Conservation (phyloP, 2,113 vertebrate species). For the Alethe diademata region DNA sequence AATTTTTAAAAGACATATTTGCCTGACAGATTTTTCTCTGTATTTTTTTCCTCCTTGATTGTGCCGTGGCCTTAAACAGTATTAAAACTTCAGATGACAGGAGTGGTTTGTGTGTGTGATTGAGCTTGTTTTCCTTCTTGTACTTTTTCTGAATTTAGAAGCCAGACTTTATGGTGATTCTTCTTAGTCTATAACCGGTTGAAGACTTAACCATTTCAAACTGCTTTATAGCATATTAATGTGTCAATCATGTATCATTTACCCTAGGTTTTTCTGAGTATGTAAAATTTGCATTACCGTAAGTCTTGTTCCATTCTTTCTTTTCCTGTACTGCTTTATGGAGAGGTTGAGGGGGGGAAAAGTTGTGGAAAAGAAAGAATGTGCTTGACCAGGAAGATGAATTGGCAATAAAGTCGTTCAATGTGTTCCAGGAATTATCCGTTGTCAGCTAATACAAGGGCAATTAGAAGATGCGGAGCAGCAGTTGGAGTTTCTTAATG, state of each 20-base stretch:
- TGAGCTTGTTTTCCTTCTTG: background rate
- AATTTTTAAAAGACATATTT: background rate
- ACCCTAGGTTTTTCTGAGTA: background rate
- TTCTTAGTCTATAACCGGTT: background rate
- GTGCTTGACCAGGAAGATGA: background rate
- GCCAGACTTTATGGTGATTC: background rate
- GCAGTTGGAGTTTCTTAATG: slow-evolving; percentile 91
- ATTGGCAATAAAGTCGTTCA: background rate
- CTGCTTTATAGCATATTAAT: background rate
- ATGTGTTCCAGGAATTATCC: slow-evolving; percentile 84
- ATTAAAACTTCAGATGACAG: background rate
- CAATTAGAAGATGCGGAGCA: slow-evolving; percentile 91
- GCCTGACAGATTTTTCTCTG: background rate
- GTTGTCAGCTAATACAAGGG: slow-evolving; percentile 88
- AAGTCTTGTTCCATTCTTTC: background rate
- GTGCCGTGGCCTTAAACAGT: background rate
- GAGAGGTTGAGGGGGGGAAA: background rate
- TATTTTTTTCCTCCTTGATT: background rate
- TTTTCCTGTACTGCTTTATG: background rate
- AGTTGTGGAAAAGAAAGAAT: background rate
- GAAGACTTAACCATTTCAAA: background rate
- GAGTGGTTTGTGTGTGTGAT: background rate
- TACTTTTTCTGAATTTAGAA: background rate
- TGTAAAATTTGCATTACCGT: background rate
- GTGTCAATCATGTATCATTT: background rate